Percentiles rank a stretch among this genome's conserved stretches.
These are phyloP conservation scores for Globodera ellingtonae DNA, from an alignment of 1,140 invertebrate species.

Conservation along the genomic window DNA sequence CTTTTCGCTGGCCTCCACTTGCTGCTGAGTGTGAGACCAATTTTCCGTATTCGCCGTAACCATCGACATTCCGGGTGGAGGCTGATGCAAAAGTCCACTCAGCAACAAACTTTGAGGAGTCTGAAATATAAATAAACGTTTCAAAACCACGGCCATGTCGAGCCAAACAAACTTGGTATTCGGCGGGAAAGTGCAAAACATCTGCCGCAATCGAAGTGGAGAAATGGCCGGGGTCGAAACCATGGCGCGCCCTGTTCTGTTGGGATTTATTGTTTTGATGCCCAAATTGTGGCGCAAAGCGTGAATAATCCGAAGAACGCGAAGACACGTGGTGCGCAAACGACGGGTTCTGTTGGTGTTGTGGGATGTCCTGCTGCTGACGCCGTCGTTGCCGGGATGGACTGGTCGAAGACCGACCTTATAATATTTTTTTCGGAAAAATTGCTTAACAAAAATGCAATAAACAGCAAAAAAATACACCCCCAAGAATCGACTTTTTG, in stretches of 20 bases:
- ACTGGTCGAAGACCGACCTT: slow-evolving; percentile 34
- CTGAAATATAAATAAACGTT: slow-evolving; percentile 1
- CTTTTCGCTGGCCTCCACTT: not conserved
- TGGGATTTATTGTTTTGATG: not conserved
- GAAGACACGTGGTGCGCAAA: slow-evolving; percentile 19
- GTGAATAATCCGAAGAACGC: slow-evolving; percentile 27
- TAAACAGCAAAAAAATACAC: no score
- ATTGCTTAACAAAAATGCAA: no score
- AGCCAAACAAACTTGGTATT: slow-evolving; percentile 44
- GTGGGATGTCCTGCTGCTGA: slow-evolving; percentile 20
- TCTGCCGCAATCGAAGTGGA: slow-evolving; percentile 21
- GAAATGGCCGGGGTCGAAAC: slow-evolving; percentile 2
- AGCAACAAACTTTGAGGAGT: not conserved
- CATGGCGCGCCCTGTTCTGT: not conserved
- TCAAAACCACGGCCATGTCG: no score
- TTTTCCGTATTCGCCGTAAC: not conserved
- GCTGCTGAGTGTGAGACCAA: not conserved
- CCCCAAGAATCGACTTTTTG: no score
- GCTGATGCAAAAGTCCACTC: not conserved
- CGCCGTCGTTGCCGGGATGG: slow-evolving; percentile 30
- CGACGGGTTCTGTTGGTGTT: slow-evolving; percentile 14
- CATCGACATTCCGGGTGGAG: slow-evolving; percentile 47
- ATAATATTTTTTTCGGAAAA: not conserved
- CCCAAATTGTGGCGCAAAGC: not conserved
- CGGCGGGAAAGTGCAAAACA: slow-evolving; percentile 45